Base-by-base conservation (phyloP, 1,140 invertebrate genomes). In the Lasioglossum baleicum region DNA sequence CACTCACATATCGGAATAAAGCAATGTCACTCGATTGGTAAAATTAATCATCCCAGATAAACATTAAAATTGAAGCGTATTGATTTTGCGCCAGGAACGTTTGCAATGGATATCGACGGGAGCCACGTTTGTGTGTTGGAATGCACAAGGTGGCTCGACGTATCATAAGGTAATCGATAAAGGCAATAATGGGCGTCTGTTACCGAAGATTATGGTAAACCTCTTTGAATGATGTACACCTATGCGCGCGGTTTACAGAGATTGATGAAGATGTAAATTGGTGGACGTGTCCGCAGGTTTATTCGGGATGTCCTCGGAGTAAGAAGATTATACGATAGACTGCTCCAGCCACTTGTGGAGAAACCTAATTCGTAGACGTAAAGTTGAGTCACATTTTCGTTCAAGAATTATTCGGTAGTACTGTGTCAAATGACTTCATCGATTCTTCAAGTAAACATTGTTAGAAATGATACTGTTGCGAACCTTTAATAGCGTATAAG, bases 191-290 rank as follows among this genome's bases (percentile, higher is more conserved):
- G 76, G 60, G 72, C 60, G 76, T 73, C 61, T 66, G 76, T 78
- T 72, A 56, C 69, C 70, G 61, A 73, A 79, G 76, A 79, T 79
- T 79, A 79, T 70, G 69, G 69, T 79, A 72, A 79, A 79, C 61
- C 69, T 64, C 76, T 72, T 65, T 79, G 69, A 79, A 65, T 56
- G 60, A 65, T 44, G 76, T 42, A 72, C 60, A 64, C 15, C n/a
- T 26, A 67, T 11, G 61, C 56, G 15, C 13, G 40, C 53, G 69
- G 76, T 79, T 71, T 26, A 56, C 22, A 13, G 69, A 79, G 69
- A 79, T 73, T 58, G 69, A 73, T 65, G 76, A 73, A 65, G 35
- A 73, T 22, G 61, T 73, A 66, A 79, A 73, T 58, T 58, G 56
- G 20, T 8, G 56, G n/a, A 58, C 56, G 17, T 6, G 51, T 13